A percentile compares a stretch with the other conserved stretches of the same genome.
These are phyloP conservation scores for Drosophila infuscata DNA, from an alignment of 2,888 invertebrate species.

Conservation along the genomic window DNA sequence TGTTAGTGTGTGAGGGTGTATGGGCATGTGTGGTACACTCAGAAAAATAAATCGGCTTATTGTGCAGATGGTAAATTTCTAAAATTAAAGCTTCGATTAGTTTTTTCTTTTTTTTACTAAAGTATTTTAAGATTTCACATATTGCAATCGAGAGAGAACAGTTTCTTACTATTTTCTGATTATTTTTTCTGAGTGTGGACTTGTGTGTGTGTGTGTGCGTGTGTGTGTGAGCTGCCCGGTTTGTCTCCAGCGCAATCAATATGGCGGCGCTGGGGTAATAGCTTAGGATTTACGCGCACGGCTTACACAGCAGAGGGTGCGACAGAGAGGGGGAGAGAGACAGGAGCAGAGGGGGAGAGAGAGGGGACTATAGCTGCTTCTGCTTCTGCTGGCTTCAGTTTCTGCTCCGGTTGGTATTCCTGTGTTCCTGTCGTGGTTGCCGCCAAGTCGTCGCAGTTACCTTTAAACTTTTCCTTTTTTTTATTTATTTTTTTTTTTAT, in stretches of 20 bases:
- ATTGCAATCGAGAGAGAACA: neutral
- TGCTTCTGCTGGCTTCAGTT: conserved; percentile 11
- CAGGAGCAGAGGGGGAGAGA: neutral
- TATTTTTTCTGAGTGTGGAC: neutral
- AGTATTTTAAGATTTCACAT: neutral
- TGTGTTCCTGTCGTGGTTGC: conserved; percentile 44
- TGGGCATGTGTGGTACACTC: conserved; percentile 30
- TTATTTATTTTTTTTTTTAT: conserved; percentile 46
- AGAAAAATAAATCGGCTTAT: neutral
- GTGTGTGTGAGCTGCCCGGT: conserved; percentile 49
- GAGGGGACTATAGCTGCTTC: neutral
- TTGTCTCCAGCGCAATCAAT: conserved; percentile 78
- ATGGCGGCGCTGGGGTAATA: conserved; percentile 77
- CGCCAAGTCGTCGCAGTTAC: conserved; percentile 69
- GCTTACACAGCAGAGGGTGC: conserved; percentile 41
- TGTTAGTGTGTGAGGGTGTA: conserved; percentile 13
- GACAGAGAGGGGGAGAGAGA: neutral
- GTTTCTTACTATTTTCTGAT: neutral
- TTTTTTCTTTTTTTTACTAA: no score
- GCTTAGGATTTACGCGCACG: conserved; percentile 77
- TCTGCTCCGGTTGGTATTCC: conserved; percentile 17
- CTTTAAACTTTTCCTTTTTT: conserved; percentile 66
- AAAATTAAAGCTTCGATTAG: neutral
- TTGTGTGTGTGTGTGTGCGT: conserved; percentile 20
- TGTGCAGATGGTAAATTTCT: neutral